Percentiles rank a stretch among this genome's conserved stretches.
These are phyloP conservation scores for Notolabrus celidotus DNA, from an alignment of 2,797 vertebrate species.

Conservation along the genomic window DNA sequence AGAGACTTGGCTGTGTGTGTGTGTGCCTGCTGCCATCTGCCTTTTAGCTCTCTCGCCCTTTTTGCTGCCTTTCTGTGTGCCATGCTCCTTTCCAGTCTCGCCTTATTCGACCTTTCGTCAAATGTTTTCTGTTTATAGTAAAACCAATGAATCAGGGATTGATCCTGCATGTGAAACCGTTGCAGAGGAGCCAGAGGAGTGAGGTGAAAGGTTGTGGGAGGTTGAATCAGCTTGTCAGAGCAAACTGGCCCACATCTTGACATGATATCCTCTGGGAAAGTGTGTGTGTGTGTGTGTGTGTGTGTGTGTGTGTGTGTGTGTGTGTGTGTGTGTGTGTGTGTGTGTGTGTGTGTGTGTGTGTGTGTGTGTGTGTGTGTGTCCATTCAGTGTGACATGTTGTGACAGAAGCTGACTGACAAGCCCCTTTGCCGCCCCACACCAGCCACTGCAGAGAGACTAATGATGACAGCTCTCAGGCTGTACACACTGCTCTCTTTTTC, in stretches of 20 bases:
- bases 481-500: constrained; percentile 73
- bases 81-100: constrained; percentile 7
- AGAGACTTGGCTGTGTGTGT: constrained; percentile 50
- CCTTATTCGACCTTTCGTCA: constrained; percentile 28
- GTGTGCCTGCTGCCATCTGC: constrained; percentile 60
- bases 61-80: constrained; percentile 9
- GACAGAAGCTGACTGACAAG: constrained; percentile 79
- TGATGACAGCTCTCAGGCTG: constrained; percentile 77
- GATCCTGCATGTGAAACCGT: constrained; percentile 28
- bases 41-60: constrained; percentile 46
- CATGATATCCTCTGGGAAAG: constrained; percentile 70
- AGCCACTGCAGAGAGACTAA: constrained; percentile 74
- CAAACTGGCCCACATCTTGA: constrained; percentile 63
- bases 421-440: constrained; percentile 75
- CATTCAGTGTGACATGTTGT: constrained; percentile 75
- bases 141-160: constrained; percentile 12
- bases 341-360: constrained; percentile 21
- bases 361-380: constrained; percentile 38
- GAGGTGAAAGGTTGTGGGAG: constrained; percentile 70
- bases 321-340: constrained; percentile 32
- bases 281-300: constrained; percentile 20
- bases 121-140: not conserved
- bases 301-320: constrained; percentile 29
- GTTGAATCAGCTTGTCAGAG: constrained; percentile 62
- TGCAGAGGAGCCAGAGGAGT: constrained; percentile 21